A percentile compares a stretch with the other conserved stretches of the same genome.
phyloP scores from a whole-genome alignment of 2,888 invertebrate genomes.

The Spatulosminthurus flaviceps region DNA sequence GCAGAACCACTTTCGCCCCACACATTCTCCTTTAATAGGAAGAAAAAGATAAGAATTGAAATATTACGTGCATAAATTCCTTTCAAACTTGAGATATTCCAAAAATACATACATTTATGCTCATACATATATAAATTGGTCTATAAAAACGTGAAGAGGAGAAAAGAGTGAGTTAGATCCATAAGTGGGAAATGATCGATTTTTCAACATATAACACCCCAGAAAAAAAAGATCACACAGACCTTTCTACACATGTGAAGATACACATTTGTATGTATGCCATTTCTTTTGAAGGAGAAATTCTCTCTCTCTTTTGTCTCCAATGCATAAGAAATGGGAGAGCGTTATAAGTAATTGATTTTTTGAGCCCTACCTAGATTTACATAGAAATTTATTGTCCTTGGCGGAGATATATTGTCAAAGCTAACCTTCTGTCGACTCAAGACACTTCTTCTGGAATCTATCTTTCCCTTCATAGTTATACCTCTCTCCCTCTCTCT shows the following conservation, averaged over 20 bases:
- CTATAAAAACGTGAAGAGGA: neutral
- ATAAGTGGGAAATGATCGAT: conserved; percentile 38
- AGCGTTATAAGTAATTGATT: conserved; percentile 40
- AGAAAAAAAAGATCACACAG: conserved; percentile 4
- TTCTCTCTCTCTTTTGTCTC: no score
- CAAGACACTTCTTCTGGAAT: neutral
- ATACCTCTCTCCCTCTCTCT: neutral
- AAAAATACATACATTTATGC: neutral
- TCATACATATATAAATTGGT: no score
- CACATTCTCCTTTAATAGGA: conserved; percentile 29
- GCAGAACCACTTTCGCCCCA: conserved; percentile 28
- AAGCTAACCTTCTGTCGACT: neutral
- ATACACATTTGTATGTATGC: neutral
- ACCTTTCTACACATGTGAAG: no score
- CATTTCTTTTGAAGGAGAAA: no score
- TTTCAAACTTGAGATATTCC: conserved; percentile 7
- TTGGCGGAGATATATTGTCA: neutral
- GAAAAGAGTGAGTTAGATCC: neutral
- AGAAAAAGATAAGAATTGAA: conserved; percentile 39
- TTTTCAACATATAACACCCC: conserved; percentile 29
- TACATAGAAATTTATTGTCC: conserved; percentile 41
- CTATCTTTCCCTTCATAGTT: neutral
- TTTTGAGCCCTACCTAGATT: conserved; percentile 29
- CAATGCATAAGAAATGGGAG: conserved; percentile 2
- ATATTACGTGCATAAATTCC: conserved; percentile 31